Base-by-base conservation (phyloP, 1,140 invertebrate genomes). In the Aporrectodea caliginosa region DNA sequence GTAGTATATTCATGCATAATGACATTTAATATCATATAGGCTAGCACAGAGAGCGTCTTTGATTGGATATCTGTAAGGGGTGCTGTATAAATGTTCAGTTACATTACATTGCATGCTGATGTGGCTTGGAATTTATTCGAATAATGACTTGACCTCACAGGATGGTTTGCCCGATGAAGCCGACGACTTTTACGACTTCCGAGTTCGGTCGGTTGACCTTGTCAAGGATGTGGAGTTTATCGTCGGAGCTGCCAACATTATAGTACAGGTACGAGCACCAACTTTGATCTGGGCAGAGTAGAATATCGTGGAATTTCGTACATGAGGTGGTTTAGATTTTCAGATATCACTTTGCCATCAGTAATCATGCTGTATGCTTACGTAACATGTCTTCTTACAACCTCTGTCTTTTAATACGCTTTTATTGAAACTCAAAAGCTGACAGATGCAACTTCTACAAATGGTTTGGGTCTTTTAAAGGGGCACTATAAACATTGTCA, bases 181-280 rank as follows among this genome's bases (percentile, higher is more conserved):
- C 31, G 94, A 95, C 87, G 94, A 96, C 88, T 91, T 92, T 86
- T 90, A 93, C 85, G 95, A 97, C 82, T 99, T 99, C 88, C 90
- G 97, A 83, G 88, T 91, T 77, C 93, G 95, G 85, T 96, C 97
- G 0, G 93, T 93, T 6, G 97, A 98, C 85, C 89, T 98, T 71
- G 95, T 98, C 73, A 97, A 97, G 88, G 97, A 99, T 89, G 94
- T 98, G 33, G 93, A 97, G n/a, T 98, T 98, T 87, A 95, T 99
- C 79, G 93, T 98, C 77, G 95, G 96, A 0, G 96, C 95, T 69
- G 93, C 93, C 78, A 92, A 93, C 75, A 95, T 95, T 86, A 97
- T 99, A 87, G 91, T 93, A 83, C 94, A 98, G 90, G 96, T 98
- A 92, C 2, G 70, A n/a, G n/a, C n/a, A n/a, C n/a, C n/a, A n/a